A percentile compares a stretch with the other conserved stretches of the same genome.
Conservation (phyloP, 1,140 invertebrate species). For the Drosophila sp. region DNA sequence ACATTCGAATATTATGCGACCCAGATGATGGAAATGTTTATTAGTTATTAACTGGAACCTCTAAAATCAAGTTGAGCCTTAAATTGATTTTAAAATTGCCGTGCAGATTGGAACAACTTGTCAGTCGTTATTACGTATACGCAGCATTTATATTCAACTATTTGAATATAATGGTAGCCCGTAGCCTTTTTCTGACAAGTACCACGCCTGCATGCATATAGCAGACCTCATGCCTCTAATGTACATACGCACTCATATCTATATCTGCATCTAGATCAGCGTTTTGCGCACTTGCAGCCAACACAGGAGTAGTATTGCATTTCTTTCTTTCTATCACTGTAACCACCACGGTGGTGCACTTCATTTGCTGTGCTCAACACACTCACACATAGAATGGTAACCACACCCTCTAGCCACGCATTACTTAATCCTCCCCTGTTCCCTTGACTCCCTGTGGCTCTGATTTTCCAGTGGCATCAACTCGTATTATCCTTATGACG, state of each 20-base stretch:
- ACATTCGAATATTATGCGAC: too few species aligned
- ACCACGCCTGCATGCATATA: slow-evolving; percentile 33
- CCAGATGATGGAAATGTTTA: too few species aligned
- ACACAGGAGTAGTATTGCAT: slow-evolving; percentile 58
- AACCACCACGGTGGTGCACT: slow-evolving; percentile 50
- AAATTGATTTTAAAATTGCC: neutral
- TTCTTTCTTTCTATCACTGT: slow-evolving; percentile 35
- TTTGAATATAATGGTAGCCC: slow-evolving; percentile 24
- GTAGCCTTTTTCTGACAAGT: slow-evolving; percentile 29
- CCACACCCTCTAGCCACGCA: slow-evolving; percentile 2
- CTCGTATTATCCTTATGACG: slow-evolving; percentile 27
- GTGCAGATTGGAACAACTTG: neutral
- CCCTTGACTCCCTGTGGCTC: neutral
- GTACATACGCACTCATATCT: slow-evolving; percentile 3
- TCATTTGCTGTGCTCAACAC: slow-evolving; percentile 56
- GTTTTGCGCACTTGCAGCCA: slow-evolving; percentile 30
- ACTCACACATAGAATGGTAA: slow-evolving; percentile 12
- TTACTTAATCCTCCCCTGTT: neutral
- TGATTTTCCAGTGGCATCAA: slow-evolving; percentile 25
- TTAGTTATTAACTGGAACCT: neutral
- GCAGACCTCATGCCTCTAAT: slow-evolving; percentile 21
- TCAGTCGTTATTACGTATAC: neutral
- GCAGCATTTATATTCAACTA: slow-evolving; percentile 15
- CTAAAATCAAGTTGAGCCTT: neutral
- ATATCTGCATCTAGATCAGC: slow-evolving; percentile 33